Evolutionary conservation across 2,888 invertebrate species (phyloP).

Genomic region (Nymphalis polychloros): DNA sequence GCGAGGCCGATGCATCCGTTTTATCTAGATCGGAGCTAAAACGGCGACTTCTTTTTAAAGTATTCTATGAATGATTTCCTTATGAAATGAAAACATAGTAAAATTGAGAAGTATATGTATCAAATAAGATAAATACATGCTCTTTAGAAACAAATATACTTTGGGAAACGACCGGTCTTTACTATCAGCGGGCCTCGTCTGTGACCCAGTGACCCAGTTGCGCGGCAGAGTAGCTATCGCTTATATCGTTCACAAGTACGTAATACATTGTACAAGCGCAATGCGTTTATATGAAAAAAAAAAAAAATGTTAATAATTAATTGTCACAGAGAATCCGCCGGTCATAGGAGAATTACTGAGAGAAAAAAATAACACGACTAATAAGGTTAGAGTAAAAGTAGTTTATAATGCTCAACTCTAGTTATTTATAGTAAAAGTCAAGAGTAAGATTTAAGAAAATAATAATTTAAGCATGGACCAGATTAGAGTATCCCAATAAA

Average conservation of each 20-base stretch:
- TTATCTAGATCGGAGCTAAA: too few species aligned
- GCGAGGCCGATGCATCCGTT: slow-evolving; percentile 62
- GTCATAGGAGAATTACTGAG: too few species aligned
- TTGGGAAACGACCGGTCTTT: slow-evolving; percentile 63
- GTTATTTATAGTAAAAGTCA: too few species aligned
- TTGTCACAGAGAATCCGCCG: background rate
- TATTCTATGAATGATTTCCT: too few species aligned
- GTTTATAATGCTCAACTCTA: too few species aligned
- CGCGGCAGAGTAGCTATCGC: slow-evolving; percentile 70
- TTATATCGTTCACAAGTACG: slow-evolving; percentile 56
- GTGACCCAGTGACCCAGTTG: slow-evolving; percentile 86
- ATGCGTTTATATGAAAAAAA: slow-evolving; percentile 16
- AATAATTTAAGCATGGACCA: too few species aligned
- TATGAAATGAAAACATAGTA: too few species aligned
- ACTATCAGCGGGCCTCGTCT: slow-evolving; percentile 65
- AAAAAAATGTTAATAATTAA: background rate
- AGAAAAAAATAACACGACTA: too few species aligned
- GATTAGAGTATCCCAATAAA: too few species aligned
- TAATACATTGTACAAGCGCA: slow-evolving; percentile 36
- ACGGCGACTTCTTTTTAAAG: too few species aligned
- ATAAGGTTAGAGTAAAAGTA: too few species aligned
- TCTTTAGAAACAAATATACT: slow-evolving; percentile 51
- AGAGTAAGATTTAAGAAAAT: too few species aligned
- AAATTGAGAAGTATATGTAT: slow-evolving; percentile 17
- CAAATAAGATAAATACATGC: slow-evolving; percentile 4